A percentile compares a stretch with the other conserved stretches of the same genome.
These are phyloP conservation scores for Desmophyllum pertusum DNA, from an alignment of 92 coral and sea anemone genomes.

Conservation along the genomic window DNA sequence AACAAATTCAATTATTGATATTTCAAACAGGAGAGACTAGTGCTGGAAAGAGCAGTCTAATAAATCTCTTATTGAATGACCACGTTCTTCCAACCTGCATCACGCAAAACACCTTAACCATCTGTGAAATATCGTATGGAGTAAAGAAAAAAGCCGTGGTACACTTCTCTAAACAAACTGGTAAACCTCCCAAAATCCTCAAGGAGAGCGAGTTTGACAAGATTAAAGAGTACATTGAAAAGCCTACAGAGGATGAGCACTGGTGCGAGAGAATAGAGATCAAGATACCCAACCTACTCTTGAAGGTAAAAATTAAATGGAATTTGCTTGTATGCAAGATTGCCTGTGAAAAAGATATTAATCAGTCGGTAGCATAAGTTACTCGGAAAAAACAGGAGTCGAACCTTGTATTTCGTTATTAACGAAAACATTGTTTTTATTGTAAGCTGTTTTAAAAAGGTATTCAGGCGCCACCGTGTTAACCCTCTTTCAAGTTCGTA, in stretches of 20 bases:
- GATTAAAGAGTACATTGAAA: not conserved
- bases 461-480: no score
- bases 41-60: conserved; percentile 26
- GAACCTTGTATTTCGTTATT: no score
- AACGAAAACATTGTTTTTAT: no score
- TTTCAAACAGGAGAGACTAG: conserved; percentile 19
- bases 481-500: not conserved
- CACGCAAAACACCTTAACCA: conserved; percentile 7
- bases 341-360: no score
- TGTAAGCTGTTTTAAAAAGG: no score
- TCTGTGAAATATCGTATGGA: conserved; percentile 29
- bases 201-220: not conserved
- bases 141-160: conserved; percentile 1
- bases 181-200: not conserved
- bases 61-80: conserved; percentile 12
- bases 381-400: no score
- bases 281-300: conserved; percentile 6
- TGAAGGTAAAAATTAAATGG: conserved; percentile 7
- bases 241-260: not conserved
- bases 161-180: not conserved
- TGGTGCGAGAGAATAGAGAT: conserved; percentile 25
- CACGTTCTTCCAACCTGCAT: not conserved
- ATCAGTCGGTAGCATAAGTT: no score
- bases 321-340: not conserved
- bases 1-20: not conserved